Evolutionary conservation across 1,140 invertebrate genomes (phyloP), one percentile per base, ranked within the genome.

Genomic region (Drosophila ananassae): DNA sequence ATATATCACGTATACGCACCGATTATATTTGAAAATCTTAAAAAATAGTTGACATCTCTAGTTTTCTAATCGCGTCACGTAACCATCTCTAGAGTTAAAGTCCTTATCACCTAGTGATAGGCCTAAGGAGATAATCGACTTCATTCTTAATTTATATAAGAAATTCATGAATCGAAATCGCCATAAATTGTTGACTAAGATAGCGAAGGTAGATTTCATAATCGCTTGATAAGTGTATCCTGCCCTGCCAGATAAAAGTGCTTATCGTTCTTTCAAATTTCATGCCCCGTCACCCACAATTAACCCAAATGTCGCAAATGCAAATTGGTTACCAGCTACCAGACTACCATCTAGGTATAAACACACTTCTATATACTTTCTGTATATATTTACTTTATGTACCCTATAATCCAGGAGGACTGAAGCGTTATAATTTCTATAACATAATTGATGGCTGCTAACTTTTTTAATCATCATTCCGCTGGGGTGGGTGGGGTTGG

Each of bases 261-360:
- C 72, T 74, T 69, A 69, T 69, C 53, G 50, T 52, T 10, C 24
- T 37, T 52, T 9, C 1, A 73, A 58, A 58, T 75, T 66, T 75
- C 48, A 52, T 58, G 72, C 72, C 53, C 41, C 53, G 71, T 75
- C 72, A 66, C 71, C 41, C 73, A 39, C 63, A 85, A 81, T 87
- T 85, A 85, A 81, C 82, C 81, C 73, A 87, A 71, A 74, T 81
- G 59, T 53, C 41, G 50, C 30, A 10, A 64, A 69, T 69, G 67
- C 67, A 69, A 69, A 69, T 69, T 69, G 25, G 32, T 69, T 68
- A 48, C 41, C 51, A 46, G 46, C 25, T 28, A 28, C 3, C 25
- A 28, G 32, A 24, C 68, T 68, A 32, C 30, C 51, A 46, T 41
- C 44, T 53, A 9, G 34, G 52, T 59, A 55, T 41, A 72, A 57